These are phyloP conservation scores for Hermaeophaga mercurialis DNA, from an alignment of 2,888 invertebrate genomes.

Conservation along the genomic window DNA sequence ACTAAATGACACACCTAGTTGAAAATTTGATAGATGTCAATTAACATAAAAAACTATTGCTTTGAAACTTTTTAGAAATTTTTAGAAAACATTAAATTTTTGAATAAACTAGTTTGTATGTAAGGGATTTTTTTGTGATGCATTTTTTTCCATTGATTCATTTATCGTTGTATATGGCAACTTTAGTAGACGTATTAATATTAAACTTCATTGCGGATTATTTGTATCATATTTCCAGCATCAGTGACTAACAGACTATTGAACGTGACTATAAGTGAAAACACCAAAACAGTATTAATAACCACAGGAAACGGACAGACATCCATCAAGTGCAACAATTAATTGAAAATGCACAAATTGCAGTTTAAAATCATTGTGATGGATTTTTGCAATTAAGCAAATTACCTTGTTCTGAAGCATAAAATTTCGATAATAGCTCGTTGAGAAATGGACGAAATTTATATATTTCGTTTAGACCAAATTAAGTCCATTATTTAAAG, in stretches of 20 bases:
- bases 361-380: conserved; percentile 4
- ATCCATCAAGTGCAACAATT: conserved; percentile 6
- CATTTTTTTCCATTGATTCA: too few species aligned
- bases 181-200: too few species aligned
- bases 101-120: too few species aligned
- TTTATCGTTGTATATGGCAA: too few species aligned
- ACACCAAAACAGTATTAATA: neutral
- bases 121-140: too few species aligned
- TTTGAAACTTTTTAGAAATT: too few species aligned
- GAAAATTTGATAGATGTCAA: too few species aligned
- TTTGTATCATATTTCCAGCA: neutral
- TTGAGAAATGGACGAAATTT: neutral
- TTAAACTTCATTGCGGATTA: neutral
- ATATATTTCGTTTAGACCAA: neutral
- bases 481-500: neutral
- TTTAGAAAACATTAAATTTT: too few species aligned
- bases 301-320: conserved; percentile 7
- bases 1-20: too few species aligned
- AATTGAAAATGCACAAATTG: conserved; percentile 7
- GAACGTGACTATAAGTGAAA: conserved; percentile 11
- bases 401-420: conserved; percentile 2
- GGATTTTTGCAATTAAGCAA: neutral
- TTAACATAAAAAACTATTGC: too few species aligned
- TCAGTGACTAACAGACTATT: neutral
- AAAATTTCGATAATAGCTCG: neutral